phyloP scores from a whole-genome alignment of 2,888 invertebrate species.

The Drosophila fungiperda region DNA sequence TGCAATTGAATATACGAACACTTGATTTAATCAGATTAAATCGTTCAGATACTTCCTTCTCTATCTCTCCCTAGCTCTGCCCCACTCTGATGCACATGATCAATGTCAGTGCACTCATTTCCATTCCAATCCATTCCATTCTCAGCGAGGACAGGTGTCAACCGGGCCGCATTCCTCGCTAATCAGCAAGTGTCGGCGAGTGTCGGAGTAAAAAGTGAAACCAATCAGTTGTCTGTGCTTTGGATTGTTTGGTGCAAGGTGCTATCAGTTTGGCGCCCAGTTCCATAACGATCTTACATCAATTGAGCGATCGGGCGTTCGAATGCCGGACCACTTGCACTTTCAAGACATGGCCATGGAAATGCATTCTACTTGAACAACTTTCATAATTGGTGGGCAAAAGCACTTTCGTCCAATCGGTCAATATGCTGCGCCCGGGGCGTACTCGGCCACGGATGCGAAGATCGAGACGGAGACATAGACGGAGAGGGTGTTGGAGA shows the following conservation, averaged over 20 bases:
- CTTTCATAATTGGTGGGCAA: constrained; percentile 65
- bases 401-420: constrained; percentile 69
- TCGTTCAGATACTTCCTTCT: not conserved
- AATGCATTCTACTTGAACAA: constrained; percentile 67
- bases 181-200: constrained; percentile 25
- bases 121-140: not conserved
- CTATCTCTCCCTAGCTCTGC: not conserved
- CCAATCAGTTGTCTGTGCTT: constrained; percentile 9
- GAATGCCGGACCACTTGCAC: constrained; percentile 67
- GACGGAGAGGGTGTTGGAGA: not conserved
- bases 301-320: constrained; percentile 54
- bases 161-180: constrained; percentile 26
- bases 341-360: constrained; percentile 47
- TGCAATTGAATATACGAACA: too few species aligned
- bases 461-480: not conserved
- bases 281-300: constrained; percentile 70
- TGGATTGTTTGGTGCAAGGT: constrained; percentile 19
- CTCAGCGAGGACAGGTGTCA: constrained; percentile 12
- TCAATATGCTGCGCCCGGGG: constrained; percentile 45
- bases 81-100: not conserved
- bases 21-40: not conserved
- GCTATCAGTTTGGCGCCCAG: constrained; percentile 28
- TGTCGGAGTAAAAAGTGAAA: constrained; percentile 49
- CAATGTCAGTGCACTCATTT: constrained; percentile 15
- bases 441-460: not conserved